Conservation (phyloP, 2,797 vertebrate genomes). For the Crocodylus rhombifer region DNA sequence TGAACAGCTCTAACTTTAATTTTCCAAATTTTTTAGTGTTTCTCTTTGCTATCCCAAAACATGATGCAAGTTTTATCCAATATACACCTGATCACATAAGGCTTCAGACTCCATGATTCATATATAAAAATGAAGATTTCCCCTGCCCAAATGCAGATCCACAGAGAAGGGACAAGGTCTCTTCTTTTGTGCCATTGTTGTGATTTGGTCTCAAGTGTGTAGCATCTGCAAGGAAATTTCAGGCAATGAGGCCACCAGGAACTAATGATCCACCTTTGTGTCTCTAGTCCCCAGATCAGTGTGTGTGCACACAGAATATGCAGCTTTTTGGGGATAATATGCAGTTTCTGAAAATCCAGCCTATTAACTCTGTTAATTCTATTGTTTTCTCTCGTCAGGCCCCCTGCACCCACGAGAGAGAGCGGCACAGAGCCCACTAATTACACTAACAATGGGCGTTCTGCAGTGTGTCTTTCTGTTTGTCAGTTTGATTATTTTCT, state of each 20-base stretch:
- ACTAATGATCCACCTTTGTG: neutral
- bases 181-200: neutral
- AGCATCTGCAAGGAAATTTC: neutral
- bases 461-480: neutral
- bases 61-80: fast-evolving
- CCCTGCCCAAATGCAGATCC: fast-evolving
- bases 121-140: neutral
- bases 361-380: constrained; percentile 42
- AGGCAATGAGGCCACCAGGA: neutral
- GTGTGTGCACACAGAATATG: neutral
- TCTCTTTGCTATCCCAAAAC: neutral
- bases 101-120: neutral
- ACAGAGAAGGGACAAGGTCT: neutral
- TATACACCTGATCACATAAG: neutral
- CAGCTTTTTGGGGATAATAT: neutral
- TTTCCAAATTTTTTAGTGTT: neutral
- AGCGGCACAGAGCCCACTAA: constrained; percentile 12
- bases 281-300: neutral
- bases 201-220: neutral
- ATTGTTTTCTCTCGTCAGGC: constrained; percentile 26
- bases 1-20: neutral
- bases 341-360: neutral
- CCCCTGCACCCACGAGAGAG: neutral
- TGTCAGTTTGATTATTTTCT: neutral
- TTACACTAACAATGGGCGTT: constrained; percentile 11